Percentiles rank a stretch among this genome's conserved stretches.
phyloP scores from a whole-genome alignment of 2,113 vertebrate genomes.

The Oreotragus oreotragus region DNA sequence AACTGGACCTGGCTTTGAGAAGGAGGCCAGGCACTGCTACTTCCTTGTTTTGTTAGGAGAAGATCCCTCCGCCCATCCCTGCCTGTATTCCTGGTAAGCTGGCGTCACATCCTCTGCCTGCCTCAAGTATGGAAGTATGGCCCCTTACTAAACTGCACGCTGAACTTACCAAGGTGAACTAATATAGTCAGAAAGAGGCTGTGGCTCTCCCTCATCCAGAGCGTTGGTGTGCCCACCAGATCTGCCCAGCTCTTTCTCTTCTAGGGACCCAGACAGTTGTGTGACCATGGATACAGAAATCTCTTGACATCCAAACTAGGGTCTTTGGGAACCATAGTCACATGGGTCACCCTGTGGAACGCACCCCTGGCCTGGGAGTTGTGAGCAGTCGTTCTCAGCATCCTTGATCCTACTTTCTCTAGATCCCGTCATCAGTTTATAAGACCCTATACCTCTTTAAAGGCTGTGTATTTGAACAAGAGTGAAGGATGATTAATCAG shows the following conservation, averaged over 20 bases:
- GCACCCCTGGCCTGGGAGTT: background rate
- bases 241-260: background rate
- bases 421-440: background rate
- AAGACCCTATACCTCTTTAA: background rate
- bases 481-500: background rate
- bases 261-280: background rate
- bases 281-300: background rate
- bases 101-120: background rate
- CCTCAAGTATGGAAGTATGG: background rate
- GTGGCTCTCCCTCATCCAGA: background rate
- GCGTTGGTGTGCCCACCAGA: background rate
- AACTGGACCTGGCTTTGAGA: background rate
- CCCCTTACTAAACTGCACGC: background rate
- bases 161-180: slow-evolving; percentile 37
- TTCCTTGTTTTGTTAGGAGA: background rate
- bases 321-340: background rate
- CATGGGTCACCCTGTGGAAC: background rate
- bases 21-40: background rate
- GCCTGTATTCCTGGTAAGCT: slow-evolving; percentile 21
- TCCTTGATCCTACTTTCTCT: background rate
- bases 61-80: background rate
- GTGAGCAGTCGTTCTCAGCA: background rate
- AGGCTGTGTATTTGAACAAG: slow-evolving; percentile 12
- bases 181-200: background rate
- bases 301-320: background rate